These are phyloP conservation scores for Rhopilema esculentum DNA, from an alignment of 30 jellyfish, hydroid and myxozoan species.

Conservation along the genomic window DNA sequence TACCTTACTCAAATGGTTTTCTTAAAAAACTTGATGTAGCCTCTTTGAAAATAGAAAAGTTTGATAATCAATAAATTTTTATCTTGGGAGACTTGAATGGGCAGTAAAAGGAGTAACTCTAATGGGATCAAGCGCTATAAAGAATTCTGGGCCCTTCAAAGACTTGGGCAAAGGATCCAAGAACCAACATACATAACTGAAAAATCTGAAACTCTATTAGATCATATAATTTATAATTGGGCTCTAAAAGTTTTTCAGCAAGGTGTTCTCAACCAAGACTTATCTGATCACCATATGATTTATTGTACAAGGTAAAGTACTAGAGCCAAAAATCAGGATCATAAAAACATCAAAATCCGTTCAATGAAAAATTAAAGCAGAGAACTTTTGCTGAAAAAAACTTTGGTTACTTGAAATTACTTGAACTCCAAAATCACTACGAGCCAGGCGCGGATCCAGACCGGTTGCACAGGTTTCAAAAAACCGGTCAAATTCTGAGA, in stretches of 20 bases:
- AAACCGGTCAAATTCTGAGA: neutral
- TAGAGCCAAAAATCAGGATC: constrained; percentile 15
- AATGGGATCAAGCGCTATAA: neutral
- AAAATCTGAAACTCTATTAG: neutral
- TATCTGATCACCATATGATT: constrained; percentile 35
- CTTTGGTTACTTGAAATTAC: neutral
- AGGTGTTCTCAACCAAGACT: neutral
- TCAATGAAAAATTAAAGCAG: neutral
- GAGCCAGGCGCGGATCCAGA: neutral
- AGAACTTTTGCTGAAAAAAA: constrained; percentile 19
- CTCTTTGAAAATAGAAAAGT: constrained; percentile 9
- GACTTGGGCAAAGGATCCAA: neutral
- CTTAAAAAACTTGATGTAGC: constrained; percentile 15
- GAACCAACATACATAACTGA: neutral
- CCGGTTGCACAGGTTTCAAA: constrained; percentile 21
- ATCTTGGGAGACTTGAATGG: constrained; percentile 55
- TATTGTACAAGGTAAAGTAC: constrained; percentile 11
- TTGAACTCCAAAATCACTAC: neutral
- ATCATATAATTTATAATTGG: neutral
- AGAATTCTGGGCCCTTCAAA: neutral
- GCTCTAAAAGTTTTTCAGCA: neutral
- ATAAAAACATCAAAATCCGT: constrained; percentile 4
- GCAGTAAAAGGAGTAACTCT: neutral
- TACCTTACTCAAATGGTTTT: constrained; percentile 27
- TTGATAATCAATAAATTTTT: constrained; percentile 35